Evolutionary conservation across 2,797 vertebrate species (phyloP), one percentile per base, ranked within the genome.

Genomic region (Rhinogobio ventralis): DNA sequence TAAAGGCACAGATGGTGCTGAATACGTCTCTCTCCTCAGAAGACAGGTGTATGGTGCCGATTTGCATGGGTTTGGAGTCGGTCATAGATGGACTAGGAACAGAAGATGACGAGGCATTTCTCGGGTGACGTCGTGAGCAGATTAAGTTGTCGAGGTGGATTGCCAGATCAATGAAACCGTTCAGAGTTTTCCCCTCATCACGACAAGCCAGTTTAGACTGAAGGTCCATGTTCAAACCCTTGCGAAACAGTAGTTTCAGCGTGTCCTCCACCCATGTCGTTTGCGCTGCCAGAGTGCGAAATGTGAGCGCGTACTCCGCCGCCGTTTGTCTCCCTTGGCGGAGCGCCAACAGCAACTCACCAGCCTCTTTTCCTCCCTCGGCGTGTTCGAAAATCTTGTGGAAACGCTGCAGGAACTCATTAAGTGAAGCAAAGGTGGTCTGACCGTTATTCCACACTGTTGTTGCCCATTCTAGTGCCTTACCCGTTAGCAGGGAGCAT

Each of bases 51-150:
- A 14, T 49, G 46, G 0, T 1, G 14, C 46, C 46, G 2, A 49
- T 4, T 15, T 49, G 46, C 45, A 46, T 46, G 13, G 45, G 13
- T 46, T 46, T 13, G 1, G 45, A 14, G 14, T 46, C 45, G 4
- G 13, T 13, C 13, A 0, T 3, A 5, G 46, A 5, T 15, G 13
- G 13, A 49, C 13, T 5, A 1, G 46, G 4, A 1, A 14, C 4
- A 49, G 13, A 14, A 14, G 4, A 15, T 49, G 10, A 49, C 46
- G 46, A 4, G 1, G 46, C 13, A 5, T 49, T 15, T 49, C 46
- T 49, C 46, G 0, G 10, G 0, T 14, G 13, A 14, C 13, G 46
- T 49, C 1, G 14, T 49, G 46, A 49, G 13, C 46, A 4, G 15
- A 49, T 49, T 49, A 49, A 4, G 0, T 49, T 30, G 28, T 66